These are phyloP conservation scores for Collichthys lucidus DNA, from an alignment of 2,113 vertebrate genomes.

Conservation along the genomic window DNA sequence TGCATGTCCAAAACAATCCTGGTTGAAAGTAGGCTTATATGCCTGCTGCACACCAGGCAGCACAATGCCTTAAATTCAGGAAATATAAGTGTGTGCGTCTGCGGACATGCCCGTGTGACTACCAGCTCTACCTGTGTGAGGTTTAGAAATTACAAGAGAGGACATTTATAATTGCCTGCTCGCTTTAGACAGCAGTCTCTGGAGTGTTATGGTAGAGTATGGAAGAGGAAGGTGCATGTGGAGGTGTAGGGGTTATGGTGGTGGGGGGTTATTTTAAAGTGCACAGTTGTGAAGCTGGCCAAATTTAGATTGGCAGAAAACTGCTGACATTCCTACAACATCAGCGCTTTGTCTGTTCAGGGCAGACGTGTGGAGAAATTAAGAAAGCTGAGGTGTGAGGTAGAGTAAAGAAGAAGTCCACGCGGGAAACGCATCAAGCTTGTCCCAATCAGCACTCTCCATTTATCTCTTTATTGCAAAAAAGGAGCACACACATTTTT, in stretches of 20 bases:
- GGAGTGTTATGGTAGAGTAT: conserved; percentile 5
- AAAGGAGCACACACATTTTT: background rate
- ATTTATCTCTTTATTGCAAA: background rate
- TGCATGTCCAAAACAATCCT: conserved; percentile 45
- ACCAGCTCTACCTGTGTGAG: conserved; percentile 14
- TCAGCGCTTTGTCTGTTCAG: conserved; percentile 61
- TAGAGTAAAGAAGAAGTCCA: background rate
- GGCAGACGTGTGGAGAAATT: conserved; percentile 16
- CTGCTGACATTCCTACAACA: conserved; percentile 58
- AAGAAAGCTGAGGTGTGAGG: background rate
- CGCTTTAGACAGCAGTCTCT: conserved; percentile 28
- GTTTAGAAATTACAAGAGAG: conserved; percentile 32
- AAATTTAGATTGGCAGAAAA: conserved; percentile 67
- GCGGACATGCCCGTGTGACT: conserved; percentile 5
- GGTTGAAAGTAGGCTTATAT: conserved; percentile 33
- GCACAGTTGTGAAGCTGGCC: conserved; percentile 40
- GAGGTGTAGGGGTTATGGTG: background rate
- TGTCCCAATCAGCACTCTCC: background rate
- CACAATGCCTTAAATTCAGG: conserved; percentile 12
- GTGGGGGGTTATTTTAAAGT: conserved; percentile 47
- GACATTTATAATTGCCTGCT: conserved; percentile 58
- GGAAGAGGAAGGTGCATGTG: conserved; percentile 14
- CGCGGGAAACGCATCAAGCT: background rate
- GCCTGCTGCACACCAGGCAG: conserved; percentile 23
- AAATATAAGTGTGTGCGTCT: conserved; percentile 11